phyloP scores from a whole-genome alignment of 2,113 vertebrate species.

The Phylloscopus trochilus region DNA sequence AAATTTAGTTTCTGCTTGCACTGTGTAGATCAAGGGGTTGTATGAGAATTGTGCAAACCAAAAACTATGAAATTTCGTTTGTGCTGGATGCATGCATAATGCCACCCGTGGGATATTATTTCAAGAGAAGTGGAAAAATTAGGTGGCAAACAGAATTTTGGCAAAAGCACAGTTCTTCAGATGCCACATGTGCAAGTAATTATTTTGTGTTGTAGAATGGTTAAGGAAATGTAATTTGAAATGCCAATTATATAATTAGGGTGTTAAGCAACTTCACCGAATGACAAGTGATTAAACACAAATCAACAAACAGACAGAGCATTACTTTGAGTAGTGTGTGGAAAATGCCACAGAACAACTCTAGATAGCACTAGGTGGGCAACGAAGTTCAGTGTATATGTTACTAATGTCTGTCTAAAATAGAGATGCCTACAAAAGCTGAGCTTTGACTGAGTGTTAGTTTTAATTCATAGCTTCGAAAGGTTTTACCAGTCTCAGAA shows the following conservation, averaged over 20 bases:
- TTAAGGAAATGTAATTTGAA: constrained; percentile 36
- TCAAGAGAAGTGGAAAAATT: constrained; percentile 4
- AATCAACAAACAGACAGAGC: not conserved
- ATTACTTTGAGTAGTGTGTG: not conserved
- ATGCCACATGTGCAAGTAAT: constrained; percentile 42
- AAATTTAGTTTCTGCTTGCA: not conserved
- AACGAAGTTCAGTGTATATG: not conserved
- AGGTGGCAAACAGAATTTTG: constrained; percentile 37
- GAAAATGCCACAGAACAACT: not conserved
- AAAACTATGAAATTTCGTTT: not conserved
- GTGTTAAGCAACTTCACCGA: constrained; percentile 20
- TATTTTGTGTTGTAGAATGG: constrained; percentile 10
- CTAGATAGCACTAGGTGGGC: not conserved
- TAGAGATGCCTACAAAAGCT: not conserved
- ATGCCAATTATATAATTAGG: constrained; percentile 45
- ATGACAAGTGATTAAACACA: constrained; percentile 15
- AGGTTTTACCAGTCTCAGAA: not conserved
- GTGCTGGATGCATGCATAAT: not conserved
- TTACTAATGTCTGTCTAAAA: not conserved
- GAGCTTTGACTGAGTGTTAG: not conserved
- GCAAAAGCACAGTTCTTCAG: not conserved
- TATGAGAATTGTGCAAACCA: not conserved
- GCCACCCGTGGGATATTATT: not conserved
- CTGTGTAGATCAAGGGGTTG: not conserved
- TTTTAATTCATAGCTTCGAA: not conserved